A percentile compares a stretch with the other conserved stretches of the same genome.
Evolutionary conservation across 2,797 vertebrate genomes (phyloP).

Genomic region (Ambastaia sidthimunki): DNA sequence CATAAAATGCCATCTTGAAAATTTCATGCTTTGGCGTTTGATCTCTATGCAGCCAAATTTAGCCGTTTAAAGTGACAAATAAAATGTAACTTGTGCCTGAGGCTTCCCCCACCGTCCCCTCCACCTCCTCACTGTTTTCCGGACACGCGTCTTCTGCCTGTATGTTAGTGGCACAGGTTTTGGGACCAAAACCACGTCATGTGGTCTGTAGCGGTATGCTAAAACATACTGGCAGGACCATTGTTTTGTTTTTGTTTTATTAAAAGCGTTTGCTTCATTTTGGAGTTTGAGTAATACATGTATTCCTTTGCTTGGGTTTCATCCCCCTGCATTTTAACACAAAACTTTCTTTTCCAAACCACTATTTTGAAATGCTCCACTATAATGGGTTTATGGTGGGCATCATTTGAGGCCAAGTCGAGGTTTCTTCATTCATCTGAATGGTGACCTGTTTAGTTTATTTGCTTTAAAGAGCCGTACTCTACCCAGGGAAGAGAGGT

Average conservation of each 20-base stretch:
- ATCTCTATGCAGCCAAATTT: constrained; percentile 9
- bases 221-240: not conserved
- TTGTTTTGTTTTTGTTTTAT: constrained; percentile 11
- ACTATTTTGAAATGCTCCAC: constrained; percentile 51
- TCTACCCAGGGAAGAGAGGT: constrained; percentile 27
- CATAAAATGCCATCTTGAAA: constrained; percentile 7
- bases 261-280: constrained; percentile 25
- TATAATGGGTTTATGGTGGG: constrained; percentile 39
- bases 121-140: not conserved
- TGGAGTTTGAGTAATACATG: constrained; percentile 29
- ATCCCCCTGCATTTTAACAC: constrained; percentile 35
- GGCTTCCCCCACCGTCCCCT: not conserved
- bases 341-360: constrained; percentile 35
- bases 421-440: constrained; percentile 12
- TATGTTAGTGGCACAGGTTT: constrained; percentile 33
- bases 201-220: constrained; percentile 34
- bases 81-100: constrained; percentile 24
- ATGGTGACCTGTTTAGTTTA: constrained; percentile 17
- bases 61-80: not conserved
- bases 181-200: constrained; percentile 45
- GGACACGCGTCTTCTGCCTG: constrained; percentile 21
- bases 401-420: constrained; percentile 19
- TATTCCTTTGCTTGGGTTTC: constrained; percentile 27
- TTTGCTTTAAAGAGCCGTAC: constrained; percentile 29
- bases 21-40: not conserved